Evolutionary conservation across 2,113 vertebrate species (phyloP).

Genomic region (Boulengeromyrus knoepffleri): DNA sequence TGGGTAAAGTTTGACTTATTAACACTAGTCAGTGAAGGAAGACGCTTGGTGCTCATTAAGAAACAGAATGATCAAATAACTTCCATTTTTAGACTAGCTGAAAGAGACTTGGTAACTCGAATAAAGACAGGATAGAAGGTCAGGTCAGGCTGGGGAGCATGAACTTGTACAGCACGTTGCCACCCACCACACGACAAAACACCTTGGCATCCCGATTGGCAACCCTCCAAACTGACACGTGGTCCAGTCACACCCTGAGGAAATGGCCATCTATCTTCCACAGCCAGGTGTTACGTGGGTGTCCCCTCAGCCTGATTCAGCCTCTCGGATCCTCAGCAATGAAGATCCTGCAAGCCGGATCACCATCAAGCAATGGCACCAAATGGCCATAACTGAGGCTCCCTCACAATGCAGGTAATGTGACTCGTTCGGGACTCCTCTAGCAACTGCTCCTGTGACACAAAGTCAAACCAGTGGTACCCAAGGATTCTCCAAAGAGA

Average conservation of each 20-base stretch:
- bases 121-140: background rate
- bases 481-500: background rate
- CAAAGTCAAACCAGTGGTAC: background rate
- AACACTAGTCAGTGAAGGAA: background rate
- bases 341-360: background rate
- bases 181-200: background rate
- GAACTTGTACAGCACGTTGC: background rate
- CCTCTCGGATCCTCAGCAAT: background rate
- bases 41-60: background rate
- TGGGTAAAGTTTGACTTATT: background rate
- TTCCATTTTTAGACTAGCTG: background rate
- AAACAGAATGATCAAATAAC: background rate
- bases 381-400: background rate
- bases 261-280: background rate
- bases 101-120: background rate
- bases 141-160: background rate
- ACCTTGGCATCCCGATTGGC: background rate
- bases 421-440: background rate
- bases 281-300: background rate
- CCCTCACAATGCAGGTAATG: background rate
- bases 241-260: background rate
- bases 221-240: background rate
- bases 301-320: background rate
- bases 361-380: too few relatives aligned
- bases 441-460: background rate